Evolutionary conservation across 2,797 vertebrate species (phyloP), one percentile per base, ranked within the genome.

Genomic region (Pelochelys cantorii): DNA sequence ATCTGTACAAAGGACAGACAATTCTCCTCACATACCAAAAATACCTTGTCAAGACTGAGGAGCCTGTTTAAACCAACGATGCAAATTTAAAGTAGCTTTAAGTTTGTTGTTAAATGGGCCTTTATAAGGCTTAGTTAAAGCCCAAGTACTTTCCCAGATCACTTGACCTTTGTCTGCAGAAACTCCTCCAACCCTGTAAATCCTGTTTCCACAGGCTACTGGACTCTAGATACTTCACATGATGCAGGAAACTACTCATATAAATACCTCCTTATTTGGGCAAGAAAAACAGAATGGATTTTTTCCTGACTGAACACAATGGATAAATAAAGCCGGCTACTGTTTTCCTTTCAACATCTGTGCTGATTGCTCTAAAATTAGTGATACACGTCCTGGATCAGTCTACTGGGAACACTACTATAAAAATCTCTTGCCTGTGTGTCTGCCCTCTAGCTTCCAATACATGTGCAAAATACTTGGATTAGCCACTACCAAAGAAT

Each of bases 191-290:
- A 65, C 25, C 68, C 37, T 60, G 57, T n/a, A 29, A 77, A 86
- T 2, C 56, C 55, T 34, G 10, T 89, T 95, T 89, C 82, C 68
- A 48, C 0, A 94, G 27, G 56, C 56, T 62, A 89, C 65, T 54
- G 60, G 81, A 87, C 83, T 96, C 87, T 52, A 91, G 81, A 87
- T 31, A 71, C 62, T 85, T 90, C 34, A 84, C 25, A 34, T 11
- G 93, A 7, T 18, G 71, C 60, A 60, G 85, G 15, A 82, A 86
- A 86, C 1, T 48, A 71, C 9, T 54, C 78, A 89, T n/a, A 88
- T 80, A 94, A 94, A 86, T 22, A 90, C 1, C 17, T 95, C 95
- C 85, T 89, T 83, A 93, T 37, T 93, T 92, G 80, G 85, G 83
- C 55, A 94, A 97, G 89, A 81, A 53, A 54, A 92, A 85, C 59